A percentile compares a stretch with the other conserved stretches of the same genome.
These are phyloP conservation scores for Dicaeum eximium DNA, from an alignment of 2,113 vertebrate genomes.

Conservation along the genomic window DNA sequence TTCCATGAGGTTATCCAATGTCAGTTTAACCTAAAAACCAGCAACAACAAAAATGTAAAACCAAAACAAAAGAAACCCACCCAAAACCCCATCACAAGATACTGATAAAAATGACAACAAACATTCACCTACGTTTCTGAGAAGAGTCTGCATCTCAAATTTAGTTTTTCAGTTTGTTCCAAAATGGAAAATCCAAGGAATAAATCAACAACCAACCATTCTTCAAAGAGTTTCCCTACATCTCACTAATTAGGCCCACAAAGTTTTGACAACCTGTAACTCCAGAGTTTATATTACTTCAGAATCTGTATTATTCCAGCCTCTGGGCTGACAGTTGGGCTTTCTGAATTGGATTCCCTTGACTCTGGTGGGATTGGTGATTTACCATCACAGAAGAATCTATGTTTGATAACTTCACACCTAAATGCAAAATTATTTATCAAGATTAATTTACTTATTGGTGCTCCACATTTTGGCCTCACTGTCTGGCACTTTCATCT, in stretches of 20 bases:
- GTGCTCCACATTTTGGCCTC: not conserved
- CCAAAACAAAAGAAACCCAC: not conserved
- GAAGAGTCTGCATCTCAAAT: not conserved
- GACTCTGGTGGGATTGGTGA: not conserved
- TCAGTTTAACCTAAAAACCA: conserved; percentile 80
- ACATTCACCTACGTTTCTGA: not conserved
- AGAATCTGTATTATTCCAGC: not conserved
- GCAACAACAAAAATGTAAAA: not conserved
- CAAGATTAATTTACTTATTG: not conserved
- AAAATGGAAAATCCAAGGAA: not conserved
- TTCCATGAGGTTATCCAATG: conserved; percentile 79
- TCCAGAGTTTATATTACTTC: not conserved
- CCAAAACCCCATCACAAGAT: not conserved
- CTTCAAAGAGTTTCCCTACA: not conserved
- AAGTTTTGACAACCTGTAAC: not conserved
- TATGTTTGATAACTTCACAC: not conserved
- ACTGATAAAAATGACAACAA: not conserved
- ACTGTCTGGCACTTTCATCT: not conserved
- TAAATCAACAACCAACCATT: not conserved
- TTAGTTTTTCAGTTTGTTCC: not conserved
- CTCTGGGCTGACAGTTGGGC: not conserved
- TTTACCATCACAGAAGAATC: not conserved
- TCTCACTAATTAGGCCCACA: not conserved
- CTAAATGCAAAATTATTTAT: not conserved
- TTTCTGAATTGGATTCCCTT: not conserved